Conservation (phyloP, 2,888 invertebrate genomes). For the Tenthredo distinguenda region DNA sequence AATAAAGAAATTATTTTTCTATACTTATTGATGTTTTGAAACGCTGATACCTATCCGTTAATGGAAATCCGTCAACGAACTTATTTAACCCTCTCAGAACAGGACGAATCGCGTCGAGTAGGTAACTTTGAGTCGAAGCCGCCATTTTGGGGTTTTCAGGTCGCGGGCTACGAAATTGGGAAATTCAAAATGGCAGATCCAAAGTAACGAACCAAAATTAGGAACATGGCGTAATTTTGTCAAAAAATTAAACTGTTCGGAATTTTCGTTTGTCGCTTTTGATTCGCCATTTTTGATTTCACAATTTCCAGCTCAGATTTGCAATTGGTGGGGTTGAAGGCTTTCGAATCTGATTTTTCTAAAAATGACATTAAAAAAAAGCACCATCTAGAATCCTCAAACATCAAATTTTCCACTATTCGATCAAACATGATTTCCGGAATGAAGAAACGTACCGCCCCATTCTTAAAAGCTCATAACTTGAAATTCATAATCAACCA, state of each 20-base stretch:
- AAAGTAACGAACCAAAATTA: not conserved
- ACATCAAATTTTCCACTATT: not conserved
- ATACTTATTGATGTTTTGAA: not conserved
- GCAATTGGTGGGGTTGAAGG: not conserved
- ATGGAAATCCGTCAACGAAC: not conserved
- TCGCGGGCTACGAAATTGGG: not conserved
- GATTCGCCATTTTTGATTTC: not conserved
- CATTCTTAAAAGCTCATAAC: not conserved
- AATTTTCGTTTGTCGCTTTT: not conserved
- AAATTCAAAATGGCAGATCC: not conserved
- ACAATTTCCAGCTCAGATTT: not conserved
- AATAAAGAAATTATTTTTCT: not conserved
- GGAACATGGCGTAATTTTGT: not conserved
- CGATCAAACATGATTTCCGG: not conserved
- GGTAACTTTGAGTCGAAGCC: not conserved
- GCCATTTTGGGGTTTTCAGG: not conserved
- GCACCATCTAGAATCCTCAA: not conserved
- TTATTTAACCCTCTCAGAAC: not conserved
- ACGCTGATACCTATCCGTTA: too few relatives aligned
- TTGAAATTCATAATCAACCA: too few relatives aligned
- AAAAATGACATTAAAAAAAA: not conserved
- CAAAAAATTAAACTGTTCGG: not conserved
- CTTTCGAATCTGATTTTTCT: not conserved
- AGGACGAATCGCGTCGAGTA: not conserved
- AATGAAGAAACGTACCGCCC: not conserved